Conservation (phyloP, 2,113 vertebrate species). For the Odontesthes bonariensis region DNA sequence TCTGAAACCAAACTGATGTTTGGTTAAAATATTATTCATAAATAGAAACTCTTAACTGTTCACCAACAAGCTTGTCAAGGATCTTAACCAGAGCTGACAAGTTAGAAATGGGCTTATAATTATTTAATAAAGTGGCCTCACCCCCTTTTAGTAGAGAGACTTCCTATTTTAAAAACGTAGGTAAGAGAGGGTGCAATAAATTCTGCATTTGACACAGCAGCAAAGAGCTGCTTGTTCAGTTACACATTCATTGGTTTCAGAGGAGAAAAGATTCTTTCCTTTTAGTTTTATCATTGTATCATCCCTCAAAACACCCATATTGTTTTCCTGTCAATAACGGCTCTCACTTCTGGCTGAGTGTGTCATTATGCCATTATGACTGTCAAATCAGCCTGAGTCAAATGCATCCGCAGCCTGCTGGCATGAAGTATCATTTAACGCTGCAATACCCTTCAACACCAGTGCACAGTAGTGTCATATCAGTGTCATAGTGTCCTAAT, state of each 20-base stretch:
- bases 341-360: constrained; percentile 18
- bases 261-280: constrained; percentile 5
- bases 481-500: too few species aligned
- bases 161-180: not conserved
- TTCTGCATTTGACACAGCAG: not conserved
- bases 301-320: constrained; percentile 42
- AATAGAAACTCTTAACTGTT: too few species aligned
- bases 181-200: not conserved
- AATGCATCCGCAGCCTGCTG: constrained; percentile 52
- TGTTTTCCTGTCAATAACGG: constrained; percentile 52
- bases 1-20: too few species aligned
- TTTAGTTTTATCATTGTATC: constrained; percentile 39
- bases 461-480: not conserved
- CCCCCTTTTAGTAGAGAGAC: too few species aligned
- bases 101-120: not conserved
- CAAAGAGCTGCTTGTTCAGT: not conserved
- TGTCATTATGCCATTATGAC: constrained; percentile 12
- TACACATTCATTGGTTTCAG: constrained; percentile 3
- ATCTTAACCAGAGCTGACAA: not conserved
- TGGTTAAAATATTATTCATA: too few species aligned
- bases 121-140: too few species aligned
- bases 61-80: too few species aligned
- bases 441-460: constrained; percentile 55
- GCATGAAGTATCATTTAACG: constrained; percentile 67
- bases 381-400: constrained; percentile 46